Base-by-base conservation (phyloP, 2,113 vertebrate species). In the Nestor notabilis region DNA sequence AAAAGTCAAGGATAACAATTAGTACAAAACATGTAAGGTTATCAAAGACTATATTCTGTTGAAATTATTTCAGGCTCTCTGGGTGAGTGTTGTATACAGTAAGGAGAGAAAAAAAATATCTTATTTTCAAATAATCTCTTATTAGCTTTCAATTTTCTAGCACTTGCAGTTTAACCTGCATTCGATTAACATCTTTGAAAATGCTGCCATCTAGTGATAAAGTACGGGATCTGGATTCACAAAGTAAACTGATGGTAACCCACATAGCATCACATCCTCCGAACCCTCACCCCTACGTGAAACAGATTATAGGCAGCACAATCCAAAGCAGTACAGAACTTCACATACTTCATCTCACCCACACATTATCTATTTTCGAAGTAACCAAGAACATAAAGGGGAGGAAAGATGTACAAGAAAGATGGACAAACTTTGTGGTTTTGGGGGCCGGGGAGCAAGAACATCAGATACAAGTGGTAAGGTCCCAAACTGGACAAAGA, bases 191-290 rank as follows among this genome's bases (percentile, higher is more conserved):
- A 20, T 17, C 66, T 61, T 92, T 70, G 71, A 46, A 90, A 92
- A 74, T 41, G 5, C 46, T 94, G 91, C 95, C 96, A 95, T 56
- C 96, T 96, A 92, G 83, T 81, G 95, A 78, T 19, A 9, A 88
- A 37, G 11, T 24, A 64, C 2, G 47, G 55, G 35, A 84, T 81
- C 12, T 58, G 55, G 17, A 53, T 25, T 46, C 46, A 90, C 37
- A 53, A 79, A 89, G n/a, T 10, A 23, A 77, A 90, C 63, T 7
- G 10, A 7, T 19, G 4, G 33, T 47, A 25, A 90, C 7, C 15
- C 46, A 56, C 19, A 37, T 3, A 14, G 2, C 0, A 55, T 11
- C 0, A 0, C 21, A 47, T 33, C 66, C 20, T 65, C 39, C 39
- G 17, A 46, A 18, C 39, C 25, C 13, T 50, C 28, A 50, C 4